Evolutionary conservation across 2,113 vertebrate genomes (phyloP), one percentile per base, ranked within the genome.

Genomic region (Alosa alosa): DNA sequence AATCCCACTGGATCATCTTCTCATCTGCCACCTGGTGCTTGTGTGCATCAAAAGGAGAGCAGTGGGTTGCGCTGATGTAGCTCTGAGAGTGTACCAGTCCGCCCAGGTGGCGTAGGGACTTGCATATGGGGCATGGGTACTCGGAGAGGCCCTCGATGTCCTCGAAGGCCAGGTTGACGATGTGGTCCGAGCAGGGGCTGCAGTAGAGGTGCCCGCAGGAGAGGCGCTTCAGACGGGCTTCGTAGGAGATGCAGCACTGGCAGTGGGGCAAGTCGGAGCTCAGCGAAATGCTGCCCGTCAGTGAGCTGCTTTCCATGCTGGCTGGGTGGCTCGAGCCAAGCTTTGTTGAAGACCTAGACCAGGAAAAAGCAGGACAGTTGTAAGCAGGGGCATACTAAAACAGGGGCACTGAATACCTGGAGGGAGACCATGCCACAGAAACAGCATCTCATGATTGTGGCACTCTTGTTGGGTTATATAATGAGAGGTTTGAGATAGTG

Each of bases 51-150:
- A 85, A 84, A 1, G 94, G 90, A 0, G 91, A 93, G 10, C 81
- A 90, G 83, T 89, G 81, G 25, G 81, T 86, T 31, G 46, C 82
- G 47, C 41, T 60, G 3, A 81, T 78, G 82, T 6, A 78, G 25
- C 81, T 78, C 8, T 87, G 84, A 15, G 57, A 57, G 22, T 91
- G 90, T 18, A 90, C 90, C 18, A 91, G 91, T 85, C 91, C 90
- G 1, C 89, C 92, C 39, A 94, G 89, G 89, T 93, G 94, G 1
- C 89, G 90, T 39, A 95, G 88, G 89, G 95, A 95, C 91, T 92
- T 95, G 91, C 95, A 96, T 90, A 95, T 89, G 87, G 95, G 95
- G 84, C 95, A 95, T 81, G 94, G 95, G 91, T 95, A 96, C 85
- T 95, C 93, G 0, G 93, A 92, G 78, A 96, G 93, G 6, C 95